Percentiles rank a stretch among this genome's conserved stretches.
These are phyloP conservation scores for Hypomecis atomaria DNA, from an alignment of 2,888 invertebrate species.

Conservation along the genomic window DNA sequence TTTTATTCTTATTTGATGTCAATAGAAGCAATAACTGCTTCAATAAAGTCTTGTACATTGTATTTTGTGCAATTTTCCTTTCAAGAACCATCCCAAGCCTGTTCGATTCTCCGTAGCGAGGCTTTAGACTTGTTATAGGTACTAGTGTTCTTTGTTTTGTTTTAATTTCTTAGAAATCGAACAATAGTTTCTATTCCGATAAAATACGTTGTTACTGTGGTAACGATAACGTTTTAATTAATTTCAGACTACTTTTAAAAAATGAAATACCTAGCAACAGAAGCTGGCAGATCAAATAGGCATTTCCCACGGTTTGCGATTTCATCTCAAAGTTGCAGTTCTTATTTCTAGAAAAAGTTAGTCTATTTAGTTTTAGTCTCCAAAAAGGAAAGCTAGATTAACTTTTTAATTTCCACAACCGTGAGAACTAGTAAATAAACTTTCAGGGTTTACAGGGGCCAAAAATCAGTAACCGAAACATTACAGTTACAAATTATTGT, in stretches of 20 bases:
- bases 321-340: slow-evolving; percentile 9
- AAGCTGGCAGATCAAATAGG: slow-evolving; percentile 7
- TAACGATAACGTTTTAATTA: neutral
- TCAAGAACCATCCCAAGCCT: too few relatives aligned
- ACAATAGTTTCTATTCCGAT: too few relatives aligned
- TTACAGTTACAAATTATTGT: slow-evolving; percentile 82
- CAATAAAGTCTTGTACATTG: too few relatives aligned
- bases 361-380: slow-evolving; percentile 49
- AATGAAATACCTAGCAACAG: neutral
- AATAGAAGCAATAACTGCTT: too few relatives aligned
- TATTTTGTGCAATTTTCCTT: too few relatives aligned
- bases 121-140: too few relatives aligned
- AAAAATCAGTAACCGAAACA: slow-evolving; percentile 71
- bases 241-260: neutral
- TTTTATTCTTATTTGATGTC: too few relatives aligned
- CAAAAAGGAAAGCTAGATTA: slow-evolving; percentile 70
- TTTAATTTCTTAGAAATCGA: too few relatives aligned
- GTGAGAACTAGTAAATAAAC: slow-evolving; percentile 71
- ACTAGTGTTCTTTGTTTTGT: too few relatives aligned
- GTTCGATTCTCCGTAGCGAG: too few relatives aligned
- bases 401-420: slow-evolving; percentile 72
- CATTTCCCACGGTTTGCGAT: slow-evolving; percentile 34
- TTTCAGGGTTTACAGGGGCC: slow-evolving; percentile 42
- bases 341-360: slow-evolving; percentile 11
- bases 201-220: too few relatives aligned